Evolutionary conservation across 2,888 invertebrate genomes (phyloP).

Genomic region (Aphrophora alni): DNA sequence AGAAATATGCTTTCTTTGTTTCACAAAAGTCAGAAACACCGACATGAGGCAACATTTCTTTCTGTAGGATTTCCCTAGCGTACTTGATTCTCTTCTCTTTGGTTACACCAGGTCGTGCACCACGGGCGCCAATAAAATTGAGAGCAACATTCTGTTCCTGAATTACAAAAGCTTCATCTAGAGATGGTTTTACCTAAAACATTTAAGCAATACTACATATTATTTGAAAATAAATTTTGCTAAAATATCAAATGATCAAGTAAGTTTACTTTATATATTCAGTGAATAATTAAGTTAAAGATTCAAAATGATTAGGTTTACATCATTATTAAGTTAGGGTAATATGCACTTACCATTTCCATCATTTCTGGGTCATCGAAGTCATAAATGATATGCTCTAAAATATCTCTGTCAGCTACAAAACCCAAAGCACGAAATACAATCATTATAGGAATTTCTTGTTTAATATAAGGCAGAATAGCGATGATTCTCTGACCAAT

Average conservation of each 20-base stretch:
- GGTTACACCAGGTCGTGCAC: slow-evolving; percentile 97
- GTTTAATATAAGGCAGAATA: slow-evolving; percentile 97
- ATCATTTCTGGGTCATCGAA: slow-evolving; percentile 99
- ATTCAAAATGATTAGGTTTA: no score
- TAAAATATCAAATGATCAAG: neutral
- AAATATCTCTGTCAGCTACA: slow-evolving; percentile 98
- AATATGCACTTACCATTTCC: slow-evolving; percentile 89
- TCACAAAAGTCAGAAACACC: slow-evolving; percentile 99
- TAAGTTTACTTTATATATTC: no score
- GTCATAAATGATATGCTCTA: slow-evolving; percentile 99
- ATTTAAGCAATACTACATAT: no score
- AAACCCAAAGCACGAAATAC: slow-evolving; percentile 99
- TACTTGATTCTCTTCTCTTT: slow-evolving; percentile 99
- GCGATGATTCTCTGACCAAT: slow-evolving; percentile 98
- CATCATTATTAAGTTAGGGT: no score
- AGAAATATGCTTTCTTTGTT: slow-evolving; percentile 98
- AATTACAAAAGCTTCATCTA: slow-evolving; percentile 99
- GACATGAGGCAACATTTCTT: slow-evolving; percentile 99
- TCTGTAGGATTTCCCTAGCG: slow-evolving; percentile 98
- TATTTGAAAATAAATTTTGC: no score
- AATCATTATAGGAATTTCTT: slow-evolving; percentile 99
- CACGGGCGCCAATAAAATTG: slow-evolving; percentile 98
- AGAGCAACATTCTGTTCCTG: slow-evolving; percentile 99
- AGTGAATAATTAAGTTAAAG: no score
- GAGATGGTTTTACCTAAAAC: slow-evolving; percentile 83